A percentile compares a stretch with the other conserved stretches of the same genome.
These are phyloP conservation scores for Neuroterus valhalla DNA, from an alignment of 1,140 invertebrate genomes.

Conservation along the genomic window DNA sequence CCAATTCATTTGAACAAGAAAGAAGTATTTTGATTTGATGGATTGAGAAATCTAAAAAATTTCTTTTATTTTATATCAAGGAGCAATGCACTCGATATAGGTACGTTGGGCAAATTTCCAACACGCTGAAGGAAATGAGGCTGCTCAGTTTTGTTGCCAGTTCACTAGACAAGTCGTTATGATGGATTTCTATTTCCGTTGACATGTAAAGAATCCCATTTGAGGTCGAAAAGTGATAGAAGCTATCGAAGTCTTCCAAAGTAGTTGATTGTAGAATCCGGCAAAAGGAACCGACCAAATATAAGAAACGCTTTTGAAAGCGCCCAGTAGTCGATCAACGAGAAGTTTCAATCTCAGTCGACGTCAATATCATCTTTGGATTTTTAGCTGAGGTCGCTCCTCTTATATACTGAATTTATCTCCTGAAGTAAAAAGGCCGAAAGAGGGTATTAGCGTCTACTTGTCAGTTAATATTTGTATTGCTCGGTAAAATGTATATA, in stretches of 20 bases:
- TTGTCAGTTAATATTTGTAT: neutral
- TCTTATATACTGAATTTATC: neutral
- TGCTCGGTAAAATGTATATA: no score
- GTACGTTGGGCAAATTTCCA: slow-evolving; percentile 23
- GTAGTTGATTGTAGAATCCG: slow-evolving; percentile 20
- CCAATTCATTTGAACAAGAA: no score
- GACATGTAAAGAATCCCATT: slow-evolving; percentile 27
- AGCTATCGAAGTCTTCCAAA: slow-evolving; percentile 19
- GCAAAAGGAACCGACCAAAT: neutral
- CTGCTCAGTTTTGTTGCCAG: neutral
- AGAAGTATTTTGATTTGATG: no score
- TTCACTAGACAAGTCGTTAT: slow-evolving; percentile 18
- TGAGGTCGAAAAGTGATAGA: slow-evolving; percentile 11
- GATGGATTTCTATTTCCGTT: slow-evolving; percentile 25
- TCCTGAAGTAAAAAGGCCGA: neutral
- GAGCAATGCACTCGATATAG: neutral
- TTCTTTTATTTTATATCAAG: neutral
- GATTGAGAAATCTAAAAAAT: no score
- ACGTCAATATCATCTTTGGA: slow-evolving; percentile 16
- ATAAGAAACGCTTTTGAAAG: slow-evolving; percentile 12
- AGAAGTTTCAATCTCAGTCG: neutral
- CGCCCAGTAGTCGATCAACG: neutral
- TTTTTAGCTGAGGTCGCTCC: neutral
- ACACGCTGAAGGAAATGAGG: neutral
- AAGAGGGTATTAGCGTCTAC: neutral